Evolutionary conservation across 2,888 invertebrate genomes (phyloP), one percentile per base, ranked within the genome.

Genomic region (Drosophila siamana): DNA sequence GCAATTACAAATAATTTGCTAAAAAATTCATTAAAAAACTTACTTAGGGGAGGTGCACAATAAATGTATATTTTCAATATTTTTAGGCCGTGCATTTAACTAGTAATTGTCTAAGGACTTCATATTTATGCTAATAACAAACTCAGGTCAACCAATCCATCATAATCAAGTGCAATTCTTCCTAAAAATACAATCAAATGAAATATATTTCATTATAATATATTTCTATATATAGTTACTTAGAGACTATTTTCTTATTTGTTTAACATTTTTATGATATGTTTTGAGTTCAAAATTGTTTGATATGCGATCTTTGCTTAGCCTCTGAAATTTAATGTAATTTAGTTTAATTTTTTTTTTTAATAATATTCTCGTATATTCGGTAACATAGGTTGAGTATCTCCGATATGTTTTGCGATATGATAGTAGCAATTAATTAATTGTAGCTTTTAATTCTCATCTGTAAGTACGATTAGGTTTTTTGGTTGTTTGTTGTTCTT

Each of bases 241-340:
- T 69, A 73, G 4, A 6, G 8, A 26, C 54, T 54, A 50, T 26
- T 36, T 54, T 56, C 47, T 46, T 40, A 2, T 15, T 15, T 38
- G 11, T 30, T 19, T 19, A 63, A 61, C 51, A 30, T 55, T 75
- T 71, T 52, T 63, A 84, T 90, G 90, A 90, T 91, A 90, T 90
- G 91, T 90, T 85, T 90, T 75, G 90, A 89, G 90, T 91, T 90
- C 89, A 85, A 89, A 91, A 91, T 88, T 90, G 87, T 68, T 63
- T 69, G 75, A 74, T 89, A 80, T 81, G 76, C 73, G 62, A 64
- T 51, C 13, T 48, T 63, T 44, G 8, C 38, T 66, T 77, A 72
- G 69, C 64, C 55, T 75, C 66, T 28, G 55, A 55, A 73, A 77
- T 72, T 75, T 61, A 56, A 43, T 65, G n/a, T 36, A 69, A 41